Evolutionary conservation across 2,888 invertebrate species (phyloP).

Genomic region (Athalia rosae): DNA sequence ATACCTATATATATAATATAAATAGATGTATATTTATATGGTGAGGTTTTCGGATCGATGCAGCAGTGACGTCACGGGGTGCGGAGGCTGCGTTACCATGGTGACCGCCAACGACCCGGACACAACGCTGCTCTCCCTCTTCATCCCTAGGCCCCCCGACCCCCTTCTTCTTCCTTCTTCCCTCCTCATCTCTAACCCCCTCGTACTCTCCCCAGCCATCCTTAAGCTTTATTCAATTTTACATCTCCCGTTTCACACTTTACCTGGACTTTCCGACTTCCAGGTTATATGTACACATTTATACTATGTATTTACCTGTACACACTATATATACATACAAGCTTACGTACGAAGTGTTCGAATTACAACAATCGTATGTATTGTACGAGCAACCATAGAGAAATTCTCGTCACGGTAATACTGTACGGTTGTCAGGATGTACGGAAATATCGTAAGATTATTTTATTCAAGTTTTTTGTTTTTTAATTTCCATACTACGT

Average conservation of each 20-base stretch:
- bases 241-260: constrained; percentile 45
- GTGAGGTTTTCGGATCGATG: constrained; percentile 66
- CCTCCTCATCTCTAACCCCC: constrained; percentile 6
- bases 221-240: constrained; percentile 44
- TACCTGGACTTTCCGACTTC: constrained; percentile 16
- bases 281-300: background rate
- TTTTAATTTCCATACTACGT: too few relatives aligned
- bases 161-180: background rate
- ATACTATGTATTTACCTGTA: background rate
- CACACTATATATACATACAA: background rate
- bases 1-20: too few relatives aligned
- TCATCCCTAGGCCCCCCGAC: background rate
- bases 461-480: too few relatives aligned
- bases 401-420: too few relatives aligned
- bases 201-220: constrained; percentile 17
- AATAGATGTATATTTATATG: background rate
- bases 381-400: too few relatives aligned
- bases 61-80: constrained; percentile 72
- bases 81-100: constrained; percentile 73
- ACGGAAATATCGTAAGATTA: too few relatives aligned
- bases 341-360: too few relatives aligned
- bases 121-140: constrained; percentile 51
- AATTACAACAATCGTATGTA: too few relatives aligned
- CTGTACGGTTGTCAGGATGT: too few relatives aligned
- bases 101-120: constrained; percentile 73